Evolutionary conservation across 1,140 invertebrate species (phyloP), one percentile per base, ranked within the genome.

Genomic region (Bombyx mandarina): DNA sequence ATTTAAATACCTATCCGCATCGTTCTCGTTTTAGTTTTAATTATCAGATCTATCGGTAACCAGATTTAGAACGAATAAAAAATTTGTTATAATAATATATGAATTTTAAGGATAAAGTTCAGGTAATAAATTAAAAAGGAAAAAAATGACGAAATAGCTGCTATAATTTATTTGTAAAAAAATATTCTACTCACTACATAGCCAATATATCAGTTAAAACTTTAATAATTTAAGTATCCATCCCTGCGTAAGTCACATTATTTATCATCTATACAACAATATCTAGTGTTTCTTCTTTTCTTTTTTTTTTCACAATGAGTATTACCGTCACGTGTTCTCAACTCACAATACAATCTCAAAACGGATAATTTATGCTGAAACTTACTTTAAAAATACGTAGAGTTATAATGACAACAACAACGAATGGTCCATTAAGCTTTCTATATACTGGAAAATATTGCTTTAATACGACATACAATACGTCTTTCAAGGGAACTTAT

Each of bases 91-190:
- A n/a, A n/a, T n/a, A n/a, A n/a, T n/a, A 5, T 3, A 35, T 35
- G 26, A 35, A 35, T 35, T 35, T 5, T 35, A 35, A 1, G 26
- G 2, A 35, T 35, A 5, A 35, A 35, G 26, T 35, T 35, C 26
- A 5, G 26, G 3, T 44, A 12, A 52, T 35, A 8, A 54, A 43
- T 12, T 22, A 26, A 18, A 22, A 18, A 8, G 43, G 42, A n/a
- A 68, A 71, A 65, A 71, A 66, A 73, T 65, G 59, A 63, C 52
- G 54, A 55, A 66, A 58, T 88, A 88, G 86, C 83, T 88, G 87
- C 87, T 88, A 88, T 86, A 82, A 84, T 88, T 89, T 89, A 89
- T 89, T 88, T 89, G 87, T 89, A 89, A 89, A 89, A 88, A 89
- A 89, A 89, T 89, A 89, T 83, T 87, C 87, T 89, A 89, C 86